Evolutionary conservation across 2,888 invertebrate genomes (phyloP), one percentile per base, ranked within the genome.

Genomic region (Julus scandinavius): DNA sequence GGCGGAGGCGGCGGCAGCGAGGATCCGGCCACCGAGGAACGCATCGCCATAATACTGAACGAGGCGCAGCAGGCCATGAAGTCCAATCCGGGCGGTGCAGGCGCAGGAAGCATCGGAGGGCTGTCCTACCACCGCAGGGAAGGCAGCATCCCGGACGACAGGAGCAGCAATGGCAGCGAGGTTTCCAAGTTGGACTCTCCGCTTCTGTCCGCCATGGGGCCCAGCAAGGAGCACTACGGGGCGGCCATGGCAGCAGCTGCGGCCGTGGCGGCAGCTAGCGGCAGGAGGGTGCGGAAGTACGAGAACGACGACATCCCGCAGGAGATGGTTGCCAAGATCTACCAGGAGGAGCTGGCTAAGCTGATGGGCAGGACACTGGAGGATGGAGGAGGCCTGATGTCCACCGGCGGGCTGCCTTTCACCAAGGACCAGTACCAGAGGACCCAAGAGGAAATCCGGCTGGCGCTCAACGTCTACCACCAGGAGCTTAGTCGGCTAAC

Each of bases 261-360:
- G 91, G 88, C 89, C 91, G 90, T 89, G 13, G 88, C 87, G 0
- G 87, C 89, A 13, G 88, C 87, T 2, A 87, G 85, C 38, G 88
- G 95, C 91, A 94, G 96, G 92, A 94, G 96, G 92, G 93, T 96
- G 92, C 96, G 96, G 92, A 96, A 97, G 91, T 97, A 97, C 93
- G 96, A 97, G 92, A 97, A 97, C 93, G 97, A 96, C 92, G 98
- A 98, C 93, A 96, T 98, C 93, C 96, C 98, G 72, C 98, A 98
- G 92, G 99, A 99, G 92, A 98, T 98, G 93, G 97, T 98, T 91
- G 96, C 96, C 83, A 95, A 97, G 91, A 97, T 98, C 91, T 98
- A 98, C 92, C 98, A 98, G 91, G 98, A 98, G 92, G 98, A 99
- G 92, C 93, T 98, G 90, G 96, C 97, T 89, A 98, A 98, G 92